Base-by-base conservation (phyloP, 2,888 invertebrate genomes). In the Tetanocera ferruginea region DNA sequence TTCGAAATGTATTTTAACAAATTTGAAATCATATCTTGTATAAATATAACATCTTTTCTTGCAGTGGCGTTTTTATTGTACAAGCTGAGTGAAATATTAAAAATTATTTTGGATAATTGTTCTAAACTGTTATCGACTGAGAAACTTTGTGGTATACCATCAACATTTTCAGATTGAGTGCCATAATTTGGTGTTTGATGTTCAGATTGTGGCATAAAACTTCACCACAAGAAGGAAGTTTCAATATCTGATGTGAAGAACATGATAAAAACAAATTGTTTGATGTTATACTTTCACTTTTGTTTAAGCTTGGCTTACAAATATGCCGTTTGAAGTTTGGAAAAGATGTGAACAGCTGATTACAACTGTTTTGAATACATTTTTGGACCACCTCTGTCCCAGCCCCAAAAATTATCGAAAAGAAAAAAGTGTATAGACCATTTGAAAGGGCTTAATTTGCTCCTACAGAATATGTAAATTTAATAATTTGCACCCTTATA, bases 301-400 rank as follows among this genome's bases (percentile, higher is more conserved):
- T 51, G 51, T 51, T 3, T 5, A 51, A 51, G 6, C 6, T 51
- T 51, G 14, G 51, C 6, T n/a, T 51, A 3, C 51, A 51, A 14
- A n/a, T 51, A 51, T 51, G 31, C 5, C 31, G 31, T 31, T 31
- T 31, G 31, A 31, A 31, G 31, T 31, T 31, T 31, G 31, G 31
- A 31, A 31, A 31, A 5, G 31, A 31, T 31, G 31, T 31, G 31
- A 31, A 31, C 31, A 51, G 25, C 73, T 77, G 67, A 43, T 77
- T 67, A 34, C 77, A 73, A 49, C 55, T 69, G n/a, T 57, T 57
- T 74, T 78, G 78, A 14, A 74, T 75, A 64, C 78, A 78, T 43
- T 75, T 51, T 51, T 51, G n/a, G n/a, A n/a, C n/a, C n/a, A n/a
- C n/a, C n/a, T n/a, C n/a, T n/a, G n/a, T n/a, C n/a, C n/a, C n/a